phyloP scores from a whole-genome alignment of 2,888 invertebrate species.

The Lasius platythorax region DNA sequence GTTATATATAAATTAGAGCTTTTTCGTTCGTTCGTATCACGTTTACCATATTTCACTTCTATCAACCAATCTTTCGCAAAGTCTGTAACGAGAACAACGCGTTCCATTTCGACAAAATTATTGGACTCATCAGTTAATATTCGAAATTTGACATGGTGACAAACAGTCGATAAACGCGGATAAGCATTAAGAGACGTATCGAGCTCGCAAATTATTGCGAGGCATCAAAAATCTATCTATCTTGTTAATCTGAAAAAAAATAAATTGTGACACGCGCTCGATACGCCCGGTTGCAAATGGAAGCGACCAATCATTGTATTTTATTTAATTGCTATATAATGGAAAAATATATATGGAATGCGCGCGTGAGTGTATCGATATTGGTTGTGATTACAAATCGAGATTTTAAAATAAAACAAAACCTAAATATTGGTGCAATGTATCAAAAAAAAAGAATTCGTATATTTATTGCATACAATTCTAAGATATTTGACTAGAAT shows the following conservation, averaged over 20 bases:
- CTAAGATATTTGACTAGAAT: neutral
- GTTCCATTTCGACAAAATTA: constrained; percentile 59
- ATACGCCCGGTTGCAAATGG: constrained; percentile 6
- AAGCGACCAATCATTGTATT: constrained; percentile 16
- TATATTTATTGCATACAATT: neutral
- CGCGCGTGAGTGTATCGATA: neutral
- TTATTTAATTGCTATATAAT: constrained; percentile 36
- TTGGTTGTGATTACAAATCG: neutral
- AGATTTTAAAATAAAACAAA: neutral
- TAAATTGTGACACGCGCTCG: constrained; percentile 27
- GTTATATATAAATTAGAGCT: neutral
- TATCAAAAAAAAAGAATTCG: neutral
- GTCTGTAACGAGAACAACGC: constrained; percentile 8
- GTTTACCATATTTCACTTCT: constrained; percentile 8
- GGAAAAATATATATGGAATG: constrained; percentile 7
- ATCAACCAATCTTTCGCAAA: constrained; percentile 40
- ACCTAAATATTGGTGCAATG: neutral
- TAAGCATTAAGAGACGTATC: constrained; percentile 59
- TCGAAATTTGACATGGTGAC: constrained; percentile 56
- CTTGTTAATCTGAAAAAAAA: constrained; percentile 40
- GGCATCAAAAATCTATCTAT: constrained; percentile 58
- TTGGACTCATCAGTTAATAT: constrained; percentile 66
- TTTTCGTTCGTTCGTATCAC: neutral
- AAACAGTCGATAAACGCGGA: constrained; percentile 64
- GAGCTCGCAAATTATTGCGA: constrained; percentile 63